Percentiles rank a stretch among this genome's conserved stretches.
Conservation (phyloP, 2,797 vertebrate genomes). For the Sternotherus odoratus region DNA sequence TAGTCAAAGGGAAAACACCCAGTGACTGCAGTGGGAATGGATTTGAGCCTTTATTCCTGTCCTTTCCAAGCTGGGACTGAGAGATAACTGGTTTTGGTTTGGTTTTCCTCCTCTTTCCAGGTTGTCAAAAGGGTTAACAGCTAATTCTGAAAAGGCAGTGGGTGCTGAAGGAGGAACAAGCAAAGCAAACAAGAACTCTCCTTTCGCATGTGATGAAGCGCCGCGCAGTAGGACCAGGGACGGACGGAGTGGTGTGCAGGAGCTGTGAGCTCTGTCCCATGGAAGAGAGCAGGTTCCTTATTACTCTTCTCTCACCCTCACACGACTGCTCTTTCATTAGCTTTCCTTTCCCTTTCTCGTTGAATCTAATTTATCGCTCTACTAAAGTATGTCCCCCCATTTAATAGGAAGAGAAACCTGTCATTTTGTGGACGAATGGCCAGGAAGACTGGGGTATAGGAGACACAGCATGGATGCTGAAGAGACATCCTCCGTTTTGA, state of each 20-base stretch:
- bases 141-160: background rate
- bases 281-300: background rate
- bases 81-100: background rate
- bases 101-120: background rate
- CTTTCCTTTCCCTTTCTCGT: background rate
- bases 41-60: background rate
- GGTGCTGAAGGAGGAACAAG: background rate
- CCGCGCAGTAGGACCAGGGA: background rate
- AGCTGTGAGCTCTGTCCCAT: background rate
- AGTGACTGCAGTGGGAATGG: background rate
- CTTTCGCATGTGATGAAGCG: no score
- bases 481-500: slow-evolving; percentile 15
- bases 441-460: background rate
- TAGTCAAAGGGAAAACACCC: slow-evolving; percentile 28
- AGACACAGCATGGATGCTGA: background rate
- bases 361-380: background rate
- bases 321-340: background rate
- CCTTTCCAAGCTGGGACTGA: background rate
- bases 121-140: background rate
- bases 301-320: no score
- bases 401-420: slow-evolving; percentile 21
- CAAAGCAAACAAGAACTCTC: background rate
- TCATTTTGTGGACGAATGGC: background rate
- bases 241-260: background rate
- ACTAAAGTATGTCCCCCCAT: background rate